A percentile compares a stretch with the other conserved stretches of the same genome.
Conservation (phyloP, 2,113 vertebrate species). For the Aptenodytes forsteri region DNA sequence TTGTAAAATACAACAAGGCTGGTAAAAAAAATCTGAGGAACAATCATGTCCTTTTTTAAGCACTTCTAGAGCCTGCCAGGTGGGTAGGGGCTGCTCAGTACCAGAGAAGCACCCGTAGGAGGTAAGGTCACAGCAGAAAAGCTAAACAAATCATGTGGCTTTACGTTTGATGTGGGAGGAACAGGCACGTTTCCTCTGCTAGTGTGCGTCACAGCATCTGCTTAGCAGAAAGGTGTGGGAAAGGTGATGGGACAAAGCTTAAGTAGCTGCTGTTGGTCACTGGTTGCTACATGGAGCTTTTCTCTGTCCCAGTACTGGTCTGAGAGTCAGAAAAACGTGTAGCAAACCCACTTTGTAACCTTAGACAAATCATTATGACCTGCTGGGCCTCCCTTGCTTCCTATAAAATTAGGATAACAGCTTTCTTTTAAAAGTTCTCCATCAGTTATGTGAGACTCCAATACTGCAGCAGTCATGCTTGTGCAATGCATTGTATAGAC, state of each 20-base stretch:
- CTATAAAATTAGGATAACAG: neutral
- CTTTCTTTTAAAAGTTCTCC: neutral
- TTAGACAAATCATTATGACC: neutral
- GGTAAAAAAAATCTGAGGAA: neutral
- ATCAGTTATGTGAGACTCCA: neutral
- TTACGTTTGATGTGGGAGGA: neutral
- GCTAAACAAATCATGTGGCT: neutral
- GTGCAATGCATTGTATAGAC: too few species aligned
- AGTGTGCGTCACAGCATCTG: neutral
- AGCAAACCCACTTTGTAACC: neutral
- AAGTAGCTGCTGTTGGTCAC: neutral
- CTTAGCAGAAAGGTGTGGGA: neutral
- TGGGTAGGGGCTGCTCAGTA: neutral
- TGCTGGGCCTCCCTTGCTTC: neutral
- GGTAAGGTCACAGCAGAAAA: neutral
- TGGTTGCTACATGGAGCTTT: neutral
- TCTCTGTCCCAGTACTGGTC: fast-evolving
- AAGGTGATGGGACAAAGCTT: neutral
- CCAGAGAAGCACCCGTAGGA: neutral
- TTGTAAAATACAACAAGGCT: neutral
- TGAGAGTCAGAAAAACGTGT: neutral
- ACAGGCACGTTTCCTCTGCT: neutral
- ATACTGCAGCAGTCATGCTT: neutral
- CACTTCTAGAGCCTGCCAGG: neutral
- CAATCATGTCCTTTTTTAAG: neutral